phyloP scores from a whole-genome alignment of 2,888 invertebrate species.

The Chymomyza amoena region DNA sequence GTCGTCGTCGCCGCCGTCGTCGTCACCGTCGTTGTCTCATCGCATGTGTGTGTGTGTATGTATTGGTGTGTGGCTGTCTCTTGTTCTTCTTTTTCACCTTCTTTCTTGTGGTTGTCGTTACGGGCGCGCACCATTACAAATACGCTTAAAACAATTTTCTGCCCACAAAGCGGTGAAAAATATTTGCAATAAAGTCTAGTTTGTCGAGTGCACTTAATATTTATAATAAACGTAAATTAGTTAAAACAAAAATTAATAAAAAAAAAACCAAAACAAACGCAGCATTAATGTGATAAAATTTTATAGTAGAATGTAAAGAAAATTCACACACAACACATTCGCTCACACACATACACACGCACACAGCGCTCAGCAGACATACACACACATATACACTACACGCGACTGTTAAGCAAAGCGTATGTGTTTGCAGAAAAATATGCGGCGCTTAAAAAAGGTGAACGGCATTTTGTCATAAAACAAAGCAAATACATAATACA shows the following conservation, averaged over 20 bases:
- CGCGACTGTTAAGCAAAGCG: slow-evolving; percentile 28
- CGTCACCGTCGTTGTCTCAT: slow-evolving; percentile 33
- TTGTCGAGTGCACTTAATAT: too few relatives aligned
- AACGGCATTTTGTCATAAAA: slow-evolving; percentile 69
- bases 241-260: not conserved
- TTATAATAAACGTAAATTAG: not conserved
- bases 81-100: slow-evolving; percentile 65
- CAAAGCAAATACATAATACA: slow-evolving; percentile 13
- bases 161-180: slow-evolving; percentile 32
- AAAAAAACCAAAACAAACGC: slow-evolving; percentile 21
- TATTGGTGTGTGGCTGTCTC: slow-evolving; percentile 36
- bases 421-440: slow-evolving; percentile 72
- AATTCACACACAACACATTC: slow-evolving; percentile 32
- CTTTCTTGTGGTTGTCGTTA: slow-evolving; percentile 48
- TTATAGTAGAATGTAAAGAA: slow-evolving; percentile 68
- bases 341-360: slow-evolving; percentile 8
- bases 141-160: slow-evolving; percentile 67
- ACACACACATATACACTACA: slow-evolving; percentile 20
- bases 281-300: slow-evolving; percentile 63
- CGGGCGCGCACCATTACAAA: slow-evolving; percentile 65
- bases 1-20: slow-evolving; percentile 5
- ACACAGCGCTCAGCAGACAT: slow-evolving; percentile 10
- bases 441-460: slow-evolving; percentile 76
- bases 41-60: slow-evolving; percentile 45
- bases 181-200: slow-evolving; percentile 34